phyloP scores from a whole-genome alignment of 2,888 invertebrate species.

The Tortricodes alternella region DNA sequence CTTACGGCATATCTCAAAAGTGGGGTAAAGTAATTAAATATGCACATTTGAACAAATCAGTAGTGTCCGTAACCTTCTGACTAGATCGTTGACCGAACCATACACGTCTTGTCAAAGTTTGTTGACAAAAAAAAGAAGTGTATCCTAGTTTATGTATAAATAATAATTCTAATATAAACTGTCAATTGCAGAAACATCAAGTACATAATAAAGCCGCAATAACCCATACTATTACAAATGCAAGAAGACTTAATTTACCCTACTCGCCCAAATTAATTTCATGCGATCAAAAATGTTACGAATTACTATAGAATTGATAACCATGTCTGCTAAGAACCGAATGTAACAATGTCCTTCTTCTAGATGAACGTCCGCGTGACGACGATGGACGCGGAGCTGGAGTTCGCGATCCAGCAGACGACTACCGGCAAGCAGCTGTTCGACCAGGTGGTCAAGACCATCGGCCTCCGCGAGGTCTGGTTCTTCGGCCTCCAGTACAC shows the following conservation, averaged over 20 bases:
- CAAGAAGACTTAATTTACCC: no score
- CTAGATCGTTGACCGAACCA: background rate
- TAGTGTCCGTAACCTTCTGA: background rate
- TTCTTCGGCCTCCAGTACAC: conserved; percentile 99
- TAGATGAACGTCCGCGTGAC: conserved; percentile 99
- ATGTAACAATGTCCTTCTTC: conserved; percentile 38
- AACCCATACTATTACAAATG: no score
- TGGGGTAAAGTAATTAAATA: conserved; percentile 1
- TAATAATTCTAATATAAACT: background rate
- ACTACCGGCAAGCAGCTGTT: conserved; percentile 99
- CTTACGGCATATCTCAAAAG: background rate
- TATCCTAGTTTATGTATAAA: background rate
- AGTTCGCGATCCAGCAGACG: conserved; percentile 99
- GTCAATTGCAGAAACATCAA: no score
- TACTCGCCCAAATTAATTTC: no score
- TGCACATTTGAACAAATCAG: background rate
- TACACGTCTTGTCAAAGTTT: background rate
- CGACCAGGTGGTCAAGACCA: conserved; percentile 99
- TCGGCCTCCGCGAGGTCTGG: conserved; percentile 99
- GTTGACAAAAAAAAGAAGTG: background rate
- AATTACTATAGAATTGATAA: no score
- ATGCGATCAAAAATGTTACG: no score
- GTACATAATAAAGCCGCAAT: no score
- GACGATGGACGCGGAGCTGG: conserved; percentile 99
- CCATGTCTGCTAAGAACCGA: background rate